Base-by-base conservation (phyloP, 2,888 invertebrate genomes). In the Drosophila atroscutellata region DNA sequence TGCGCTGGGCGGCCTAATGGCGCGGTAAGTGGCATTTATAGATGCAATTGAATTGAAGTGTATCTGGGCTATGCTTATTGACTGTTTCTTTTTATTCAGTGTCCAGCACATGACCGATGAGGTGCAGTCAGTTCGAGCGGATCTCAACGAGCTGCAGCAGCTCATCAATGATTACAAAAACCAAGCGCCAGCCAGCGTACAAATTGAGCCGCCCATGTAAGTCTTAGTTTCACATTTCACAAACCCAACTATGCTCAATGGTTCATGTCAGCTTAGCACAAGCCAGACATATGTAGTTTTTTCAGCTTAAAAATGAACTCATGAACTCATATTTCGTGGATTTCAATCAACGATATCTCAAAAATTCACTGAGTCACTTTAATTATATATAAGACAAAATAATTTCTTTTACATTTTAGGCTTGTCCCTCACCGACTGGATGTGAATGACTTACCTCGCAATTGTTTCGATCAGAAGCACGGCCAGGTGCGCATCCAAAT, bases 81-180 rank as follows among this genome's bases (percentile, higher is more conserved):
- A 18, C n/a, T 54, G 26, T 15, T 42, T 8, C 26, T 30, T 45
- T 9, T 24, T 4, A 18, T 30, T 1, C 8, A 71, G 61, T 18
- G 36, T 64, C 9, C 50, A 82, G 66, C 37, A 69, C 20, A 85
- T 85, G 88, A 66, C 72, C 6, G 50, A 73, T 5, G 72, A 89
- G 42, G 30, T 85, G 45, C 36, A 58, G 7, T 13, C 55, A 0
- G 66, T 89, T 0, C 63, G 26, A 32, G 20, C 39, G 2, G 72
- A 85, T 13, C 45, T 85, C 0, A 51, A 15, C 3, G 85, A 89
- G 4, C 11, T 89, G n/a, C 85, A 86, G 56, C 45, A 80, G 8
- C 52, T 84, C 7, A 59, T 89, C 7, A 39, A 77, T 3, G 73
- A 85, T 18, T 74, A 80, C 18, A 82, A 71, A 42, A 71, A n/a